Base-by-base conservation (phyloP, 2,113 vertebrate species). In the Hippocampus mohnikei region DNA sequence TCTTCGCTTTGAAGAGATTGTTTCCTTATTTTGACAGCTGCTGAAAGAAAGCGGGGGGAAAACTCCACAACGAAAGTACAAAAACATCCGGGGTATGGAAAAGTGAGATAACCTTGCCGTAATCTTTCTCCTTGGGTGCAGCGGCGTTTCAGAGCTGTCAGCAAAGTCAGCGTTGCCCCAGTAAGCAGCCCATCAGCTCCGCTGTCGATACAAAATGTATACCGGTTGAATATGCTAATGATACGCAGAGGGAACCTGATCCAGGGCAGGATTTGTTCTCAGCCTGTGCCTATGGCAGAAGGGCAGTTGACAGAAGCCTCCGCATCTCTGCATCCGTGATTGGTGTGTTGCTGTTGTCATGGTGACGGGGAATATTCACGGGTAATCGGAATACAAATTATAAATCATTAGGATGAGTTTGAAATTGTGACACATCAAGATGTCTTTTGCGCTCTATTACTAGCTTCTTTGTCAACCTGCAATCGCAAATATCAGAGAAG, bases 21-120 rank as follows among this genome's bases (percentile, higher is more conserved):
- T 20, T 20, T 50, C 48, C 72, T 78, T 78, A 85, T 82, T 50
- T 2, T 68, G 84, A 82, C 75, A 84, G 76, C 74, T 73, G 56
- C 60, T 7, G 42, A 72, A 62, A 56, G 63, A 16, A 63, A 0
- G 42, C 12, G 29, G 21, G 52, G 10, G 9, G 0, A 52, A 53
- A 53, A 21, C 2, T 13, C 9, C 21, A 50, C 48, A 8, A 50
- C 16, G 6, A 4, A 53, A 13, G 21, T 9, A 2, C 6, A 10
- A 55, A 55, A 55, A 23, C 21, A 23, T 55, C 2, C 1, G 21
- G 52, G 46, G 1, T 12, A 13, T 12, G 8, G n/a, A 23, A 55
- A 55, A 11, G 10, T 23, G 9, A 55, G 21, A 23, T 55, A 55
- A 55, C 52, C 52, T 55, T 55, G 52, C 3, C n/a, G 9, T 55